Evolutionary conservation across 2,888 invertebrate species (phyloP).

Genomic region (Melieria picta): DNA sequence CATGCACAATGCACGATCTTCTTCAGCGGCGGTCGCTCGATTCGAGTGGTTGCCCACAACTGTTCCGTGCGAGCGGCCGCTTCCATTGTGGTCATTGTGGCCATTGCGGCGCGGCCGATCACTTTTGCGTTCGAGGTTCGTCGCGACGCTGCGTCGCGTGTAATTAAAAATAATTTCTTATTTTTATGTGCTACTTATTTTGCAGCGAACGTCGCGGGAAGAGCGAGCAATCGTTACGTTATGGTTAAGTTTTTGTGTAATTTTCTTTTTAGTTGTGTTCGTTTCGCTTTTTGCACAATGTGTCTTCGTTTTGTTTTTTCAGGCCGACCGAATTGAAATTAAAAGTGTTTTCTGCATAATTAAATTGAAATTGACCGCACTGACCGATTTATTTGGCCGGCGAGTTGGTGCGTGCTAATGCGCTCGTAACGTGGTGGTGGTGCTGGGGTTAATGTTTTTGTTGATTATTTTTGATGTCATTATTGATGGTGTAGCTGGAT

Average conservation of each 20-base stretch:
- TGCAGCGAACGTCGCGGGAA: too few relatives aligned
- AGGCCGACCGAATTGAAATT: slow-evolving; percentile 4
- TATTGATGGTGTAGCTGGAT: slow-evolving; percentile 1
- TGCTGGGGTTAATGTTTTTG: neutral
- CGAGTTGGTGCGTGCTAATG: neutral
- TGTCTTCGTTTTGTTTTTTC: slow-evolving; percentile 6
- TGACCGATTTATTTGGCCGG: slow-evolving; percentile 21
- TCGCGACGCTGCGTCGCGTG: neutral
- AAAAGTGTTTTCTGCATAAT: slow-evolving; percentile 16
- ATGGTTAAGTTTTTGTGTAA: neutral
- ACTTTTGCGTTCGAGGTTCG: slow-evolving; percentile 10
- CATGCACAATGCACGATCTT: neutral
- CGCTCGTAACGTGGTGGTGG: neutral
- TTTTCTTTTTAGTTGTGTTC: neutral
- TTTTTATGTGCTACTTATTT: neutral
- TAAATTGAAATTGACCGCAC: slow-evolving; percentile 25
- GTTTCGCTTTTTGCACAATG: neutral
- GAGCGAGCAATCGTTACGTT: too few relatives aligned
- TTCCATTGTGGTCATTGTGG: too few relatives aligned
- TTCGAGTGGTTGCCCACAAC: too few relatives aligned
- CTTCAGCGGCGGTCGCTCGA: too few relatives aligned
- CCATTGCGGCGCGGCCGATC: neutral
- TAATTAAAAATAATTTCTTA: slow-evolving; percentile 1
- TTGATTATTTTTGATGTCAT: neutral
- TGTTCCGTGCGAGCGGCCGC: too few relatives aligned